These are phyloP conservation scores for Eublepharis macularius DNA, from an alignment of 2,113 vertebrate genomes.

Conservation along the genomic window DNA sequence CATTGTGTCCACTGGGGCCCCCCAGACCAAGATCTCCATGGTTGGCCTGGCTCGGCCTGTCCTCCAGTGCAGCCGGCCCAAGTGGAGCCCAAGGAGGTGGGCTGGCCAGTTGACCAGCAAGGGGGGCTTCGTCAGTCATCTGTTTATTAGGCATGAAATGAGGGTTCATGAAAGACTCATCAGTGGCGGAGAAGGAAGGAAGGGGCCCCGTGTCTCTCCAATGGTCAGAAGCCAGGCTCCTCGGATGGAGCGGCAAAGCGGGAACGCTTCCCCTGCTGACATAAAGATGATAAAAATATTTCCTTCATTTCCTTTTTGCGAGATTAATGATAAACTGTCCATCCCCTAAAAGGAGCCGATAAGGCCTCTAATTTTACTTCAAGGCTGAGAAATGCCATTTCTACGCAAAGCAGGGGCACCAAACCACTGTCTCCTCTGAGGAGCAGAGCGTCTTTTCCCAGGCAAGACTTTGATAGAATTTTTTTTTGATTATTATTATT, in stretches of 20 bases:
- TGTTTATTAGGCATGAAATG: neutral
- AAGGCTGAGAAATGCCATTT: slow-evolving; percentile 83
- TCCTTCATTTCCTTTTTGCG: slow-evolving; percentile 70
- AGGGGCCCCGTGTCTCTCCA: neutral
- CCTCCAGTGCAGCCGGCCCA: too few species aligned
- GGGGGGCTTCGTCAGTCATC: neutral
- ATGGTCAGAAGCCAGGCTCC: slow-evolving; percentile 24
- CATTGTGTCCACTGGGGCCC: too few species aligned
- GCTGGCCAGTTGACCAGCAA: too few species aligned
- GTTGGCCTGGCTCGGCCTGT: too few species aligned
- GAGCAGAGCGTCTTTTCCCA: slow-evolving; percentile 76
- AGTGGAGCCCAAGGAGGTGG: too few species aligned
- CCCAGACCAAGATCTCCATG: too few species aligned
- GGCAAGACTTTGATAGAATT: slow-evolving; percentile 85
- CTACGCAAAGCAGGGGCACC: slow-evolving; percentile 88
- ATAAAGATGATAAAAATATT: slow-evolving; percentile 69
- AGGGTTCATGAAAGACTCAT: neutral
- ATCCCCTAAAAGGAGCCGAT: slow-evolving; percentile 89
- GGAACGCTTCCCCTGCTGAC: slow-evolving; percentile 56
- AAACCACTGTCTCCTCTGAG: slow-evolving; percentile 80
- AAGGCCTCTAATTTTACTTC: slow-evolving; percentile 86
- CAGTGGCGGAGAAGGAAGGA: neutral
- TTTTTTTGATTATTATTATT: slow-evolving; percentile 61
- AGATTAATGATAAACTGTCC: slow-evolving; percentile 93
- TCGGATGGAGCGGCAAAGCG: neutral